Base-by-base conservation (phyloP, 1,140 invertebrate species). In the Maconellicoccus hirsutus region DNA sequence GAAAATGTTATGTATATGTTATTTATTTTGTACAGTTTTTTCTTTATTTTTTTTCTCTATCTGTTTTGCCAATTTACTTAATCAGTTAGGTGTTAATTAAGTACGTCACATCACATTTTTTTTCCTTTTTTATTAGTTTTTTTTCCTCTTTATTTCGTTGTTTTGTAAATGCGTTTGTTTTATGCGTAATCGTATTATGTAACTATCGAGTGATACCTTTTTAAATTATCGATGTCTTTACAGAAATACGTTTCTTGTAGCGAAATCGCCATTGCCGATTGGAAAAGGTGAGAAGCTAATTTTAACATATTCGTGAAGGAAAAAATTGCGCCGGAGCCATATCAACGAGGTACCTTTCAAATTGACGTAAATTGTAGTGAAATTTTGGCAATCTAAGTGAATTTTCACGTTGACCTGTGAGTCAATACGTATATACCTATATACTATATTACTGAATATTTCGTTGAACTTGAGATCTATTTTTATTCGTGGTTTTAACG, bases 81-180 rank as follows among this genome's bases (percentile, higher is more conserved):
- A 52, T 52, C 42, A 52, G n/a, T 52, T 16, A 52, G 2, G 42
- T 52, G 42, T 52, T 8, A 52, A 52, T 52, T 52, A 16, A 52
- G 42, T 52, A 52, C 16, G 42, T 52, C 42, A 52, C 42, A 52
- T 52, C 42, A 52, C 42, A 52, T 52, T 52, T 52, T 52, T 52
- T 52, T 33, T 33, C 12, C 3, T 2, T 52, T 52, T 52, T 52
- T 52, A 8, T 52, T 3, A 19, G 6, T 16, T 16, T 3, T 14
- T 16, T 3, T 52, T 14, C 16, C 42, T 52, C 42, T 19, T 19
- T 19, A 2, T 52, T 16, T 52, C n/a, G n/a, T 52, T 16, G n/a
- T 16, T 52, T 52, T 52, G 42, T 52, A 52, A 52, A 52, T 33
- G 12, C 12, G 29, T 33, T 52, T 52, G 42, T 52, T 52, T 52